A percentile compares a stretch with the other conserved stretches of the same genome.
phyloP scores from a whole-genome alignment of 2,888 invertebrate species.

The Diaperis boleti region DNA sequence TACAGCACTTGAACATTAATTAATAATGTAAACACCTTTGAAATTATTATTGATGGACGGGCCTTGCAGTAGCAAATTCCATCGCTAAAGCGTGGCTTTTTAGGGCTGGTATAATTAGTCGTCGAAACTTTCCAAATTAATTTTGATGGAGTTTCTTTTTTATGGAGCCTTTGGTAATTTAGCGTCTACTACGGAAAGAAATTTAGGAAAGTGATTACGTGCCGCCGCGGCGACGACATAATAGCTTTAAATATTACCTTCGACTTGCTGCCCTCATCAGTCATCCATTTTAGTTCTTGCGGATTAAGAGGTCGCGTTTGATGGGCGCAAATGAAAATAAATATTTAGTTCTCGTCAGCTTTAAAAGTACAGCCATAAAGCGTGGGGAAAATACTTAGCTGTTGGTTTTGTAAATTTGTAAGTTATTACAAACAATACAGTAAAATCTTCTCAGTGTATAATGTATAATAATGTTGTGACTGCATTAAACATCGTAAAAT shows the following conservation, averaged over 20 bases:
- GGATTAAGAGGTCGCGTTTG: background rate
- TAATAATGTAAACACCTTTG: background rate
- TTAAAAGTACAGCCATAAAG: too few species aligned
- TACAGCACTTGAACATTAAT: too few species aligned
- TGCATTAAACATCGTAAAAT: background rate
- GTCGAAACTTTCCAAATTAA: constrained; percentile 15
- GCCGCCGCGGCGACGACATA: background rate
- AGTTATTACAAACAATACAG: too few species aligned
- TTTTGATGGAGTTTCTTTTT: constrained; percentile 20
- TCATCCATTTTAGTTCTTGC: background rate
- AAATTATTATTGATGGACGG: too few species aligned
- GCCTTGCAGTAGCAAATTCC: background rate
- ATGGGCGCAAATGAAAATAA: too few species aligned
- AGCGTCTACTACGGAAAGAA: background rate
- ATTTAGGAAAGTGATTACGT: background rate
- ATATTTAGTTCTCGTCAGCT: too few species aligned
- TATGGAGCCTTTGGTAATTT: background rate
- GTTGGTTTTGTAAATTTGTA: too few species aligned
- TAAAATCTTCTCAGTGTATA: too few species aligned
- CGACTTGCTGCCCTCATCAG: background rate
- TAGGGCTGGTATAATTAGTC: constrained; percentile 1
- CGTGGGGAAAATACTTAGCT: too few species aligned
- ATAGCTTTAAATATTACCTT: background rate
- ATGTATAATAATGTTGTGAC: background rate
- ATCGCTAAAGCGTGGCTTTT: background rate